These are phyloP conservation scores for Coccyzus lansbergi DNA, from an alignment of 2,797 vertebrate genomes.

Conservation along the genomic window DNA sequence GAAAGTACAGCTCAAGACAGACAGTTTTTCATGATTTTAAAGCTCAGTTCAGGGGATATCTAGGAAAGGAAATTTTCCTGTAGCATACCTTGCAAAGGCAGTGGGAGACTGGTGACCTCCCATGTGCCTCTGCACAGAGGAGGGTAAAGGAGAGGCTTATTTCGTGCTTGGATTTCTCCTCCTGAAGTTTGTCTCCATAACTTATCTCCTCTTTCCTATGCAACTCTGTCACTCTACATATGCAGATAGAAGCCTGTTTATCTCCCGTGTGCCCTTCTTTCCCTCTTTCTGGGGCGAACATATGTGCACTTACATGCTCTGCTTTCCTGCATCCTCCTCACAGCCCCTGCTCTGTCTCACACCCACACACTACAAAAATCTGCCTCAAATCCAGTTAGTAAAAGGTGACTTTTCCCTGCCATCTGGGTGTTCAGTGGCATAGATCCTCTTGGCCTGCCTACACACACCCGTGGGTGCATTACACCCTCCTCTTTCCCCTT, in stretches of 20 bases:
- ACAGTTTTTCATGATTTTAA: not conserved
- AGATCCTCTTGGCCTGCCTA: constrained; percentile 67
- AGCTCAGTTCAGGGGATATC: not conserved
- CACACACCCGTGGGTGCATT: not conserved
- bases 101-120: not conserved
- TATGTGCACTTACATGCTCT: constrained; percentile 29
- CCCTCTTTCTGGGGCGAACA: constrained; percentile 19
- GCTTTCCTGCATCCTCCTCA: constrained; percentile 32
- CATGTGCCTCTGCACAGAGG: not conserved
- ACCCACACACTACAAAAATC: constrained; percentile 34
- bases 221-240: not conserved
- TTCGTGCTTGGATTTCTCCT: not conserved
- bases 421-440: constrained; percentile 61
- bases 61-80: not conserved
- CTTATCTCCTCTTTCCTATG: not conserved
- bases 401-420: constrained; percentile 69
- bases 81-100: not conserved
- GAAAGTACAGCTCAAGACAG: not conserved
- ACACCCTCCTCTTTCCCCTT: constrained; percentile 24
- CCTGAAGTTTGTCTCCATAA: not conserved
- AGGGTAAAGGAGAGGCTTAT: not conserved
- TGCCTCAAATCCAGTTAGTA: constrained; percentile 39
- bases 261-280: not conserved
- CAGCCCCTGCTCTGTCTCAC: constrained; percentile 39
- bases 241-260: not conserved